A percentile compares a stretch with the other conserved stretches of the same genome.
phyloP scores from a whole-genome alignment of 2,113 vertebrate genomes.

The Nansenia antarctica region DNA sequence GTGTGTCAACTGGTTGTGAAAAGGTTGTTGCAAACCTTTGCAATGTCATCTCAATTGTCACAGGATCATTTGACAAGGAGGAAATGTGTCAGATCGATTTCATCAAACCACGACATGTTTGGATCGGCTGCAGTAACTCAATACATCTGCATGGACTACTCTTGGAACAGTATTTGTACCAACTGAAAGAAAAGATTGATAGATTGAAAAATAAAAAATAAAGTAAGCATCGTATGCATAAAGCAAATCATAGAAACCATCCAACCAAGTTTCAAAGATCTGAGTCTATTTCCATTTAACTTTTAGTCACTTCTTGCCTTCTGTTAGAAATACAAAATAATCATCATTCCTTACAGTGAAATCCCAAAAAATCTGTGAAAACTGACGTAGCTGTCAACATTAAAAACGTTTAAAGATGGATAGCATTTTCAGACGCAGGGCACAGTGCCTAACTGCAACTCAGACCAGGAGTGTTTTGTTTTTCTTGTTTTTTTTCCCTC shows the following conservation, averaged over 20 bases:
- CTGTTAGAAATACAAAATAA: background rate
- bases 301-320: background rate
- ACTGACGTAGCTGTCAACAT: background rate
- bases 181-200: background rate
- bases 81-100: conserved; percentile 13
- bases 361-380: too few relatives aligned
- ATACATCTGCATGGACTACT: conserved; percentile 19
- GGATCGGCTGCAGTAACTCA: conserved; percentile 3
- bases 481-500: background rate
- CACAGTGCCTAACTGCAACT: background rate
- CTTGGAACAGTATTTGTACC: background rate
- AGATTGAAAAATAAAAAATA: background rate
- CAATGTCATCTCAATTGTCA: conserved; percentile 19
- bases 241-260: background rate
- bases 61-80: conserved; percentile 13
- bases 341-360: background rate
- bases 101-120: background rate
- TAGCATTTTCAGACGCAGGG: background rate
- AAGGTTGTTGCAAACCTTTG: conserved; percentile 25
- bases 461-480: conserved; percentile 2
- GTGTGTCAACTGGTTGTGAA: conserved; percentile 17
- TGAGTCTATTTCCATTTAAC: background rate
- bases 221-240: background rate
- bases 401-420: background rate
- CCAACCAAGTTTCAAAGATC: background rate